Percentiles rank a stretch among this genome's conserved stretches.
Conservation (phyloP, 1,140 invertebrate species). For the Antheraea pernyi region DNA sequence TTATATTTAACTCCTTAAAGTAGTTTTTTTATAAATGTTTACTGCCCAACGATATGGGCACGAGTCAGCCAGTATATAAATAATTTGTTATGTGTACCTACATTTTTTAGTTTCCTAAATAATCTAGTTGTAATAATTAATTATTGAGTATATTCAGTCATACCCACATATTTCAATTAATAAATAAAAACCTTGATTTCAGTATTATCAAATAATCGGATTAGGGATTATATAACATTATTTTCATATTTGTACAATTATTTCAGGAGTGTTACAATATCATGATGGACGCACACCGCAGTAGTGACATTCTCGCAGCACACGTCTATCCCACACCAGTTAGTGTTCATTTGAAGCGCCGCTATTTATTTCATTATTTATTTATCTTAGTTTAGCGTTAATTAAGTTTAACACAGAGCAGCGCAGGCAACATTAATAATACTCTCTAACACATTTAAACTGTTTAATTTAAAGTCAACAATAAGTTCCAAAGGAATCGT, state of each 20-base stretch:
- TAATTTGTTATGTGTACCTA: too few species aligned
- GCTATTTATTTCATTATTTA: slow-evolving; percentile 62
- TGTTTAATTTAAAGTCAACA: slow-evolving; percentile 13
- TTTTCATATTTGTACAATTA: not conserved
- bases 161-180: too few species aligned
- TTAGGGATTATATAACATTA: too few species aligned
- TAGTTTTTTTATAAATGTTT: too few species aligned
- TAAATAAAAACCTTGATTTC: too few species aligned
- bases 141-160: too few species aligned
- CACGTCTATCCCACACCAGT: slow-evolving; percentile 23
- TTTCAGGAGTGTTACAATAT: not conserved
- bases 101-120: too few species aligned
- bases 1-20: too few species aligned
- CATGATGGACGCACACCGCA: not conserved
- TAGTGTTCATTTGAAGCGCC: slow-evolving; percentile 31
- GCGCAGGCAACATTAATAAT: slow-evolving; percentile 19
- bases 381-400: slow-evolving; percentile 33
- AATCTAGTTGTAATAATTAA: too few species aligned
- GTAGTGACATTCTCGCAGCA: slow-evolving; percentile 21
- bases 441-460: slow-evolving; percentile 19
- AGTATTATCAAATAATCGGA: too few species aligned
- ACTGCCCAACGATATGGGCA: too few species aligned
- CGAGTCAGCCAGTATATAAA: too few species aligned
- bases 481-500: slow-evolving; percentile 15
- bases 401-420: slow-evolving; percentile 35